Evolutionary conservation across 2,113 vertebrate genomes (phyloP), one percentile per base, ranked within the genome.

Genomic region (Hassar affinis): DNA sequence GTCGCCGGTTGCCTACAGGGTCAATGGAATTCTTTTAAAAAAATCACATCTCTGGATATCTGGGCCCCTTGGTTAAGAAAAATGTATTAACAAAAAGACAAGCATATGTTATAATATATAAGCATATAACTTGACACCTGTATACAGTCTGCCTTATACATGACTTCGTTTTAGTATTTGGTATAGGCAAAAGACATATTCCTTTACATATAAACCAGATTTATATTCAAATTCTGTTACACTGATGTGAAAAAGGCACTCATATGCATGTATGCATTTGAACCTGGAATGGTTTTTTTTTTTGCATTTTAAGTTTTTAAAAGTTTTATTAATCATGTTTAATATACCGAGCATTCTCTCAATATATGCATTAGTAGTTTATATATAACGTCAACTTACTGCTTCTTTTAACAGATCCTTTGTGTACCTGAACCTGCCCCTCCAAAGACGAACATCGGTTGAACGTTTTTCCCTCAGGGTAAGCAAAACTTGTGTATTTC

Each of bases 1-100:
- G 94, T 95, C 94, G 94, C 93, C 75, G 88, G 91, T 93, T 95
- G 95, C 96, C 96, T 96, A 93, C 94, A 95, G 96, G 95, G 95
- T 96, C 92, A 92, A 95, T 94, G 95, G 95, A 95, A 96, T 95
- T 95, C 93, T 92, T 89, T 91, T 87, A 87, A 91, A 90, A 51
- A 85, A 64, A 81, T 76, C 8, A 12, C 45, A 80, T 75, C 2
- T 42, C 6, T 42, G 91, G 92, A 92, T 90, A 91, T 91, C 90
- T 85, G 92, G 88, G 80, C 88, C 85, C 74, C 93, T 94, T 92
- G 87, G 49, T 90, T 91, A 59, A 89, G 80, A 78, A 66, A 86
- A 86, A 68, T 54, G 61, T 77, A 11, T 35, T 83, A 42, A 74
- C 54, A 81, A 66, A n/a, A 91, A 89, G 87, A 85, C 22, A 11